Percentiles rank a stretch among this genome's conserved stretches.
These are phyloP conservation scores for Mesoclemmys tuberculata DNA, from an alignment of 2,113 vertebrate genomes.

Conservation along the genomic window DNA sequence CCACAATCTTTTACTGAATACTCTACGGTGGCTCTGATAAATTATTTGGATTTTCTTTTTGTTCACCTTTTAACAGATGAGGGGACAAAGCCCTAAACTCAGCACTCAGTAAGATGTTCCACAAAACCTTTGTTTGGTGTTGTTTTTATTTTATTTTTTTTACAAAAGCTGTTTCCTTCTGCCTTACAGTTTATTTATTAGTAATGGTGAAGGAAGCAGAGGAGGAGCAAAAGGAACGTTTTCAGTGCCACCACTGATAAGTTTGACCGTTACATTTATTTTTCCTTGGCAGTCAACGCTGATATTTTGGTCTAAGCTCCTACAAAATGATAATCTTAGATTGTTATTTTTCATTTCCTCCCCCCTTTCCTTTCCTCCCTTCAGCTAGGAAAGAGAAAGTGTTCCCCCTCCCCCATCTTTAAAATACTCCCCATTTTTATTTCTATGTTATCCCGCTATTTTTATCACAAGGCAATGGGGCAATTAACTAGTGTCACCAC, in stretches of 20 bases:
- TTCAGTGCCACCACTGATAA: not conserved
- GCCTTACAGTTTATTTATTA: slow-evolving; percentile 22
- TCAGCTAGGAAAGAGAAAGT: not conserved
- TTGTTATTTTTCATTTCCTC: not conserved
- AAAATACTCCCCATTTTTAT: not conserved
- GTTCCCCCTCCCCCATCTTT: not conserved
- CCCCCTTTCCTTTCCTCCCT: not conserved
- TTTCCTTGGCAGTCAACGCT: not conserved
- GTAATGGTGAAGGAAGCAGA: not conserved
- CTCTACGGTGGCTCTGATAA: not conserved
- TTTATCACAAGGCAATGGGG: not conserved
- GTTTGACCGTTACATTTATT: not conserved
- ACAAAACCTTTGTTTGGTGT: not conserved
- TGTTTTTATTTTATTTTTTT: not conserved
- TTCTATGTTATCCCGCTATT: not conserved
- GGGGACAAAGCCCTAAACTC: not conserved
- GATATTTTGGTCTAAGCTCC: not conserved
- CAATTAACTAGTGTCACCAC: not conserved
- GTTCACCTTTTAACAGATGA: not conserved
- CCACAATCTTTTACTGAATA: not conserved
- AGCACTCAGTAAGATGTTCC: not conserved
- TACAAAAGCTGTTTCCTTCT: slow-evolving; percentile 2
- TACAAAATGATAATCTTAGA: not conserved
- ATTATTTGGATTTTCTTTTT: not conserved
- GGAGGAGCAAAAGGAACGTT: not conserved